Conservation (phyloP, 2,888 invertebrate genomes). For the Andrena minutula region DNA sequence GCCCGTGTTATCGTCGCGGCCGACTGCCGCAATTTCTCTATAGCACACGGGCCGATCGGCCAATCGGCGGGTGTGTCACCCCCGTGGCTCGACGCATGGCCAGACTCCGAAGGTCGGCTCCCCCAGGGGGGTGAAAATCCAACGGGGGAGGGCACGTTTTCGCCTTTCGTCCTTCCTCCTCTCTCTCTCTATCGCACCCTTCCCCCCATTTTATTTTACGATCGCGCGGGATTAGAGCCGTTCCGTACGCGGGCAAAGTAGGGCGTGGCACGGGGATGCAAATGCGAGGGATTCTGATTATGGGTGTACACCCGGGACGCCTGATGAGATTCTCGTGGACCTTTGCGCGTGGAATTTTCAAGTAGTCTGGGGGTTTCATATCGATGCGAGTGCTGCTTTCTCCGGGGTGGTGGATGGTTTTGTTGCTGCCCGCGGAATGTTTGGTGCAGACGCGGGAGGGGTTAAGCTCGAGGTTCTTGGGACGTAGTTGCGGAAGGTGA, state of each 20-base stretch:
- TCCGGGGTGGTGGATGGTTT: neutral
- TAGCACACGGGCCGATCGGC: constrained; percentile 61
- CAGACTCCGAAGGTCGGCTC: constrained; percentile 39
- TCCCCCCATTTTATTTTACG: constrained; percentile 1
- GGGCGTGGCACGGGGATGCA: constrained; percentile 58
- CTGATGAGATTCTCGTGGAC: neutral
- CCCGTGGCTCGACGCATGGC: constrained; percentile 67
- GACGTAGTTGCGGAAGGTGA: constrained; percentile 1
- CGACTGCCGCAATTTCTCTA: constrained; percentile 68
- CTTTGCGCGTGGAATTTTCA: constrained; percentile 41
- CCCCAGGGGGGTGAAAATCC: constrained; percentile 25
- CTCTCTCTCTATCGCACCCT: neutral
- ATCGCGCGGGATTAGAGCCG: constrained; percentile 33
- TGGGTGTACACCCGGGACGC: neutral
- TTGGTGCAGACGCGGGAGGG: neutral
- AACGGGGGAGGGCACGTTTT: constrained; percentile 1
- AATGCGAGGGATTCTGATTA: constrained; percentile 13
- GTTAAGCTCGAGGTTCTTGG: neutral
- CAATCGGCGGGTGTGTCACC: constrained; percentile 71
- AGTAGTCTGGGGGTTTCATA: neutral
- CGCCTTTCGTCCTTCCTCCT: neutral
- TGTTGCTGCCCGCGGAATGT: neutral
- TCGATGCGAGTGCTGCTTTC: neutral
- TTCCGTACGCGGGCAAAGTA: constrained; percentile 18
- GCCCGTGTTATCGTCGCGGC: constrained; percentile 43